Evolutionary conservation across 2,797 vertebrate genomes (phyloP), one percentile per base, ranked within the genome.

Genomic region (Saxicola maurus): DNA sequence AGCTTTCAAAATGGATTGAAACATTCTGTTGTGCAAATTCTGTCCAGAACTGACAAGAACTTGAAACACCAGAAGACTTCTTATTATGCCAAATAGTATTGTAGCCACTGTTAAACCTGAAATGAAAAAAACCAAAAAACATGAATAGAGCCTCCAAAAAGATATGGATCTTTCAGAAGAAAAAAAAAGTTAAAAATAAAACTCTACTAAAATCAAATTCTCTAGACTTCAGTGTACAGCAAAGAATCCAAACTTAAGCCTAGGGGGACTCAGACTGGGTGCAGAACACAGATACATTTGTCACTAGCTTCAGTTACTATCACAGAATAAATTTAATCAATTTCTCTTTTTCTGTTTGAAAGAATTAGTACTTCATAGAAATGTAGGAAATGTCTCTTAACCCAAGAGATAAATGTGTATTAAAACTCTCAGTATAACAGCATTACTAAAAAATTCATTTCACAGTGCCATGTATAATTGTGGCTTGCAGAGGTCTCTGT

Each of bases 21-120:
- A 98, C 98, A 98, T 98, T 88, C 82, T 97, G 95, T 97, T 97
- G 94, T 99, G 99, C 74, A 99, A 97, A 17, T 73, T 91, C 94
- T 98, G 98, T 8, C 98, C 93, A 43, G 97, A 95, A 75, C 82
- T 98, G 83, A 99, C 98, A 48, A 99, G 96, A 80, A 98, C 92
- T 5, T 97, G 93, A 95, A 99, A 99, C 27, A 98, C 74, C 21
- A 98, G 11, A 21, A 99, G 81, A 73, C 97, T 97, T 89, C 99
- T 97, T 19, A 95, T 42, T 56, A 99, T 97, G 73, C 98, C 98
- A 56, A 99, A 99, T 3, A 98, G 5, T 67, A 99, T 89, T 3
- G 98, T 98, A 83, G 96, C 96, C 40, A 73, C 89, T 0, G 98
- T 99, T 89, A 99, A 94, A 95, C 98, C 99, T 99, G 96, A 78